These are phyloP conservation scores for Raja brachyura DNA, from an alignment of 2,113 vertebrate genomes.

Conservation along the genomic window DNA sequence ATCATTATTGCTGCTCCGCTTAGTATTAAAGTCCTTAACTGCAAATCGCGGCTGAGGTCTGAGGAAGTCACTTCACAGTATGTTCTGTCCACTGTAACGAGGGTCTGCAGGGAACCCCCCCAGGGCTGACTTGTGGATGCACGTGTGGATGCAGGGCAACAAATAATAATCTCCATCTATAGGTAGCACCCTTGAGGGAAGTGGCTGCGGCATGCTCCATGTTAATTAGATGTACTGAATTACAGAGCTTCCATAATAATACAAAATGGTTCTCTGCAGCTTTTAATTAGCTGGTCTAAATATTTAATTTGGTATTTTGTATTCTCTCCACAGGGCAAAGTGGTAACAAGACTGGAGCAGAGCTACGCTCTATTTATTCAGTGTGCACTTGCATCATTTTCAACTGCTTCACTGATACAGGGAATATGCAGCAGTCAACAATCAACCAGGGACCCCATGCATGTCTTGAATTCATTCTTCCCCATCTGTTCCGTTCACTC, in stretches of 20 bases:
- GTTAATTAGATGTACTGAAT: conserved; percentile 1
- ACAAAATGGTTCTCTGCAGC: conserved; percentile 13
- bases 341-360: not conserved
- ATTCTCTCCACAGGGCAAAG: conserved; percentile 7
- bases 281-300: conserved; percentile 32
- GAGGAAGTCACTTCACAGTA: not conserved
- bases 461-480: not conserved
- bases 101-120: not conserved
- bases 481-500: not conserved
- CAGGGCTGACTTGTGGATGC: not conserved
- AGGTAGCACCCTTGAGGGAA: not conserved
- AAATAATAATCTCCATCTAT: not conserved
- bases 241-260: not conserved
- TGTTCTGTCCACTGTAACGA: not conserved
- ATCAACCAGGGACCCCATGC: not conserved
- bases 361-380: not conserved
- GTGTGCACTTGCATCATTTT: not conserved
- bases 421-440: not conserved
- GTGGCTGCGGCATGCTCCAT: not conserved
- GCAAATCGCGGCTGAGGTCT: not conserved
- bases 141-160: not conserved
- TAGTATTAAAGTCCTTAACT: not conserved
- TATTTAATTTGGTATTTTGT: conserved; percentile 31
- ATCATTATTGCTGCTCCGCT: no score
- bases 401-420: not conserved